Evolutionary conservation across 2,888 invertebrate species (phyloP).

Genomic region (Kryphioiulus occultus): DNA sequence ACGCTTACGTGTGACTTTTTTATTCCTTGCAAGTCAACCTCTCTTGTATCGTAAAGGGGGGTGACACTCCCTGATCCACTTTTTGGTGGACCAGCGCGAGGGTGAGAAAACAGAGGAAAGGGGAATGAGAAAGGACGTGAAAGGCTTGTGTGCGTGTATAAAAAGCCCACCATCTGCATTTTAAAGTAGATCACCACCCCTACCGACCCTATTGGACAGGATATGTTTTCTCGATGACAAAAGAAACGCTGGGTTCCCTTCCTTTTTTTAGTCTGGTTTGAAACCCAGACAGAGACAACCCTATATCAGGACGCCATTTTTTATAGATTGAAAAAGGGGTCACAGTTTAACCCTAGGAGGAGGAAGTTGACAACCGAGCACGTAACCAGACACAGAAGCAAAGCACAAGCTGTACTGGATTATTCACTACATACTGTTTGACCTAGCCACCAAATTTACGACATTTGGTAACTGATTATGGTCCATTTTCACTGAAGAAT

Average conservation of each 20-base stretch:
- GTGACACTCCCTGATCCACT: constrained; percentile 26
- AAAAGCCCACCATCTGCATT: constrained; percentile 46
- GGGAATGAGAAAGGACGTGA: not conserved
- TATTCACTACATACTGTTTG: not conserved
- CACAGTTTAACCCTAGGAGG: constrained; percentile 31
- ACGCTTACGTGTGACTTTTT: constrained; percentile 20
- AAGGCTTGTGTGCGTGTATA: constrained; percentile 43
- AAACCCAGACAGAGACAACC: constrained; percentile 45
- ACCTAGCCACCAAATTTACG: not conserved
- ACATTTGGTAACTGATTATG: not conserved
- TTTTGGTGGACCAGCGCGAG: constrained; percentile 7
- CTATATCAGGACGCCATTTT: constrained; percentile 45
- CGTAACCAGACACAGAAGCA: not conserved
- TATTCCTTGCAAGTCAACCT: constrained; percentile 20
- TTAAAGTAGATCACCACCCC: constrained; percentile 44
- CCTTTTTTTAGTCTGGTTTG: constrained; percentile 44
- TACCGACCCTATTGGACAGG: constrained; percentile 44
- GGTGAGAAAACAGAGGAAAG: constrained; percentile 24
- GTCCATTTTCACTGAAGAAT: not conserved
- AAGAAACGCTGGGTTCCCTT: constrained; percentile 21
- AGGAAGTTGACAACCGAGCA: constrained; percentile 35
- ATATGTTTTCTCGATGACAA: constrained; percentile 24
- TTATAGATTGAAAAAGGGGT: constrained; percentile 46
- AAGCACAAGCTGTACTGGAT: not conserved
- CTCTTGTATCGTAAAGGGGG: not conserved